A percentile compares a stretch with the other conserved stretches of the same genome.
phyloP scores from a whole-genome alignment of 2,113 vertebrate species.

The Axis porcinus region DNA sequence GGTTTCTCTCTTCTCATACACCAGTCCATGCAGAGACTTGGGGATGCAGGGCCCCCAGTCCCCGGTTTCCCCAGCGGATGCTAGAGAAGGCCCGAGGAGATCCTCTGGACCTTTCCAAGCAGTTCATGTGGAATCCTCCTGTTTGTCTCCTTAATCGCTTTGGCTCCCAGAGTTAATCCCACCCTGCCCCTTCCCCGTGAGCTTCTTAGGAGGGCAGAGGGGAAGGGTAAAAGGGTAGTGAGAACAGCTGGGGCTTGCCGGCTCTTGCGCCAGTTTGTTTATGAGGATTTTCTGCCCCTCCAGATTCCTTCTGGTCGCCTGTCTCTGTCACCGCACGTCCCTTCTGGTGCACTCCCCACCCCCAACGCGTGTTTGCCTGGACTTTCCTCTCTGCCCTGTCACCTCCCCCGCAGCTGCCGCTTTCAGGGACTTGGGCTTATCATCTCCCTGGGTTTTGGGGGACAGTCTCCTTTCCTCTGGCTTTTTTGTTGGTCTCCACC shows the following conservation, averaged over 20 bases:
- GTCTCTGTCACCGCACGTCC: not conserved
- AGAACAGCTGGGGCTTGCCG: not conserved
- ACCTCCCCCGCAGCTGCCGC: not conserved
- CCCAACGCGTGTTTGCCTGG: not conserved
- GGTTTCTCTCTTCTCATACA: not conserved
- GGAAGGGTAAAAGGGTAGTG: not conserved
- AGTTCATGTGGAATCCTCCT: not conserved
- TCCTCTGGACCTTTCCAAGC: not conserved
- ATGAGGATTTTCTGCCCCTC: not conserved
- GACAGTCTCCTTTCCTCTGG: not conserved
- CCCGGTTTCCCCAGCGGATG: not conserved
- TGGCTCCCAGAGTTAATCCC: conserved; percentile 40
- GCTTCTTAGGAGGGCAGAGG: conserved; percentile 20
- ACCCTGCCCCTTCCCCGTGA: not conserved
- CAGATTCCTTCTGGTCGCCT: not conserved
- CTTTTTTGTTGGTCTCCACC: not conserved
- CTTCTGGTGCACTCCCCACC: not conserved
- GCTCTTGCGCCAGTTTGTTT: not conserved
- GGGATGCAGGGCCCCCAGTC: not conserved
- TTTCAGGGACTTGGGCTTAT: not conserved
- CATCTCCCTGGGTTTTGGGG: not conserved
- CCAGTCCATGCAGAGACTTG: not conserved
- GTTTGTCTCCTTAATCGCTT: conserved; percentile 21
- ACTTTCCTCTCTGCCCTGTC: not conserved
- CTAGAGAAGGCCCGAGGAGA: not conserved